Evolutionary conservation across 2,113 vertebrate species (phyloP).

Genomic region (Macrotus californicus): DNA sequence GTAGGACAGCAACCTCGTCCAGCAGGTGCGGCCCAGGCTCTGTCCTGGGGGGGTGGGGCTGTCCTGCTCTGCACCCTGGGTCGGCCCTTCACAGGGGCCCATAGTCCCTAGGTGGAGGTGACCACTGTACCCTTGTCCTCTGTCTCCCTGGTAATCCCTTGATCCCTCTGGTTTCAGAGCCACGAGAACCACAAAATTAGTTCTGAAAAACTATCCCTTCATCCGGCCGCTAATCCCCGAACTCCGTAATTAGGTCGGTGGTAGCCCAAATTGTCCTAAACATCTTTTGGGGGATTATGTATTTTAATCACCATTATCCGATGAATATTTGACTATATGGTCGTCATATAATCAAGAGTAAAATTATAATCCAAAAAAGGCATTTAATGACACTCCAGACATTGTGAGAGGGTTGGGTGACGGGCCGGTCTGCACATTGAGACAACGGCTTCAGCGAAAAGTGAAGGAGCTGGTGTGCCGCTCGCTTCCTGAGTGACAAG

Average conservation of each 20-base stretch:
- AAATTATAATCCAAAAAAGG: constrained; percentile 81
- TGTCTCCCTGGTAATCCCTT: not conserved
- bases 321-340: constrained; percentile 80
- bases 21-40: not conserved
- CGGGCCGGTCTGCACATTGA: not conserved
- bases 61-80: not conserved
- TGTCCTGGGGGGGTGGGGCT: rapidly evolving
- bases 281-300: constrained; percentile 84
- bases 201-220: constrained; percentile 70
- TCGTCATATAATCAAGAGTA: constrained; percentile 80
- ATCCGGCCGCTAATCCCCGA: constrained; percentile 75
- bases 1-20: rapidly evolving
- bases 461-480: not conserved
- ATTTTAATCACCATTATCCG: constrained; percentile 82
- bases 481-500: not conserved
- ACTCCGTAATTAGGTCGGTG: constrained; percentile 80
- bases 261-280: constrained; percentile 82
- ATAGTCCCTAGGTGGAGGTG: not conserved
- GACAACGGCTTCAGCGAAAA: not conserved
- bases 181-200: constrained; percentile 49
- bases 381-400: constrained; percentile 79
- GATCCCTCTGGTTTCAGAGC: constrained; percentile 10
- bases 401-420: constrained; percentile 66
- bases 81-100: not conserved
- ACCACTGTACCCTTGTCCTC: not conserved